These are phyloP conservation scores for Pterostichus madidus DNA, from an alignment of 2,888 invertebrate genomes.

Conservation along the genomic window DNA sequence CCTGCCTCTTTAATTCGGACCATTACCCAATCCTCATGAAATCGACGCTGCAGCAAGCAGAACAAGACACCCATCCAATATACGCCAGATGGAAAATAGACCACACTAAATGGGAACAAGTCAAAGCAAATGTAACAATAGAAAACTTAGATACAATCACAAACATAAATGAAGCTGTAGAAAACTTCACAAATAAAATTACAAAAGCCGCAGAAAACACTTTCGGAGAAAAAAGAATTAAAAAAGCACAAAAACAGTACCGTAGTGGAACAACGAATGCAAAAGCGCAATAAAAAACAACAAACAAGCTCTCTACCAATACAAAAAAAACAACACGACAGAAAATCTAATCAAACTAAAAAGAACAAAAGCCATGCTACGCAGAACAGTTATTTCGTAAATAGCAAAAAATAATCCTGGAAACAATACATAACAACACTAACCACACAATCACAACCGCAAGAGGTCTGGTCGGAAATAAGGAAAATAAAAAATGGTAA, in stretches of 20 bases:
- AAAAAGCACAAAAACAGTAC: slow-evolving; percentile 21
- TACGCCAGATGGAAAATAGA: too few species aligned
- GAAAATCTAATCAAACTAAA: slow-evolving; percentile 26
- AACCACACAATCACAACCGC: background rate
- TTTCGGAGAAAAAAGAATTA: background rate
- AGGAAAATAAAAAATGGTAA: slow-evolving; percentile 14
- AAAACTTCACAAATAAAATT: too few species aligned
- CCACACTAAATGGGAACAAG: too few species aligned
- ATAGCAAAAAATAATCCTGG: slow-evolving; percentile 44
- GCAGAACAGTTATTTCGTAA: slow-evolving; percentile 17
- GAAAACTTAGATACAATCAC: too few species aligned
- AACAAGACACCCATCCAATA: too few species aligned
- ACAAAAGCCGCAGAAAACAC: slow-evolving; percentile 8
- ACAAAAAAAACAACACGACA: slow-evolving; percentile 19
- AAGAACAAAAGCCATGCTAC: background rate
- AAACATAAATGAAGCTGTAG: too few species aligned
- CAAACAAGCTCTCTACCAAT: slow-evolving; percentile 9
- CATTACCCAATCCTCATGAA: too few species aligned
- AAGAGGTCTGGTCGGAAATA: background rate
- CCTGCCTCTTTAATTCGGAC: too few species aligned
- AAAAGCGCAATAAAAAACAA: background rate
- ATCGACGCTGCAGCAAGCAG: too few species aligned
- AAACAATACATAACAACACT: background rate
- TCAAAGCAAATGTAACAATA: too few species aligned
- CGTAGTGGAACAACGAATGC: slow-evolving; percentile 43